phyloP scores from a whole-genome alignment of 1,140 invertebrate genomes.

The Halictus rubicundus region DNA sequence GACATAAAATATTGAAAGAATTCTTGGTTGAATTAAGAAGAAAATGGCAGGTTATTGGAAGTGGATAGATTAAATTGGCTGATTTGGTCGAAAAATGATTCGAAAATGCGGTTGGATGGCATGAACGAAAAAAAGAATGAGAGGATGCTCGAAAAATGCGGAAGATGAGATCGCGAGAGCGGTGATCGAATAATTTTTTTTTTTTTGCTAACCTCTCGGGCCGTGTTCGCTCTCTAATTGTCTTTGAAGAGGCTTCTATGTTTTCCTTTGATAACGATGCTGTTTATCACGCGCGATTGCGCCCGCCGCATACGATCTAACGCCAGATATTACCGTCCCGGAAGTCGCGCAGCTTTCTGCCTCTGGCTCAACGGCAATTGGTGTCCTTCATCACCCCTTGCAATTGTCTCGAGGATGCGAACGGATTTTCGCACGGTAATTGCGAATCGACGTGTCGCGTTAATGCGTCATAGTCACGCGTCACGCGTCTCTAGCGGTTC shows the following conservation, averaged over 20 bases:
- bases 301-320: slow-evolving; percentile 33
- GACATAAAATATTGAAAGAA: too few relatives aligned
- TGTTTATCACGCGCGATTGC: slow-evolving; percentile 24
- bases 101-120: not conserved
- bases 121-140: not conserved
- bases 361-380: slow-evolving; percentile 53
- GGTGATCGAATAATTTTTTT: not conserved
- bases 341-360: slow-evolving; percentile 60
- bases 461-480: slow-evolving; percentile 49
- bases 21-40: too few relatives aligned
- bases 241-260: not conserved
- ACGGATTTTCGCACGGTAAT: slow-evolving; percentile 68
- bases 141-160: not conserved
- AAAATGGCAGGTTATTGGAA: too few relatives aligned
- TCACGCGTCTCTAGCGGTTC: slow-evolving; percentile 21
- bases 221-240: not conserved
- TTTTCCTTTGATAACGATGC: slow-evolving; percentile 14
- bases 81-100: not conserved
- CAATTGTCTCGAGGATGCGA: slow-evolving; percentile 65
- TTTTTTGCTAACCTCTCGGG: too few relatives aligned
- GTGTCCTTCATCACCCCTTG: slow-evolving; percentile 61
- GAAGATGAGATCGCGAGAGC: not conserved
- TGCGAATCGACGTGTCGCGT: slow-evolving; percentile 62
- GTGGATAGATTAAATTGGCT: not conserved
- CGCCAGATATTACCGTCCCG: slow-evolving; percentile 54